A percentile compares a stretch with the other conserved stretches of the same genome.
Evolutionary conservation across 2,113 vertebrate species (phyloP).

Genomic region (Phrynosoma blainvillii): DNA sequence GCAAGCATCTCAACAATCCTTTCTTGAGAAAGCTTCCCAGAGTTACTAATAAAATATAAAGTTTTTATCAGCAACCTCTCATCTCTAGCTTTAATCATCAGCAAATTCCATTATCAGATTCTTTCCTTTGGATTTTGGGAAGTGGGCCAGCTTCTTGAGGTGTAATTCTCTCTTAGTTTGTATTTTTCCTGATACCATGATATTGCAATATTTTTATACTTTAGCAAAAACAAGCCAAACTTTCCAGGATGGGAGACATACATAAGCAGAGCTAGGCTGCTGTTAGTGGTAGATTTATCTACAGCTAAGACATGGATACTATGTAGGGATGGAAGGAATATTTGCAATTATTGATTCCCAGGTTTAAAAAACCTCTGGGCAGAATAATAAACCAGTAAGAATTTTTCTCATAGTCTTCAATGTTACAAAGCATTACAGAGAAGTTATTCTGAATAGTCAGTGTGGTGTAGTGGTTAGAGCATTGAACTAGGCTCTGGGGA

Average conservation of each 20-base stretch:
- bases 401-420: too few species aligned
- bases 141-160: background rate
- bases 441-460: too few species aligned
- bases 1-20: background rate
- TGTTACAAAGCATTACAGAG: too few species aligned
- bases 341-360: too few species aligned
- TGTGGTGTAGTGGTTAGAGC: too few species aligned
- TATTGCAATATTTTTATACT: background rate
- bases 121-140: background rate
- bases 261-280: background rate
- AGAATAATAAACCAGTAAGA: too few species aligned
- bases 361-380: too few species aligned
- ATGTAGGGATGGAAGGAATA: too few species aligned
- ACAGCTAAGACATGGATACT: too few species aligned
- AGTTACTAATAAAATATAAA: conserved; percentile 16
- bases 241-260: background rate
- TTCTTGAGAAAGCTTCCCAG: conserved; percentile 6
- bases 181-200: background rate
- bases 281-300: too few species aligned
- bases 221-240: background rate
- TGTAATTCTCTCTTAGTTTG: background rate
- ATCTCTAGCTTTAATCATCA: conserved; percentile 16
- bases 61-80: background rate
- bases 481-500: too few species aligned
- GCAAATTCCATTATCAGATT: background rate